Evolutionary conservation across 1,140 invertebrate genomes (phyloP), one percentile per base, ranked within the genome.

Genomic region (Drosophila bipectinata): DNA sequence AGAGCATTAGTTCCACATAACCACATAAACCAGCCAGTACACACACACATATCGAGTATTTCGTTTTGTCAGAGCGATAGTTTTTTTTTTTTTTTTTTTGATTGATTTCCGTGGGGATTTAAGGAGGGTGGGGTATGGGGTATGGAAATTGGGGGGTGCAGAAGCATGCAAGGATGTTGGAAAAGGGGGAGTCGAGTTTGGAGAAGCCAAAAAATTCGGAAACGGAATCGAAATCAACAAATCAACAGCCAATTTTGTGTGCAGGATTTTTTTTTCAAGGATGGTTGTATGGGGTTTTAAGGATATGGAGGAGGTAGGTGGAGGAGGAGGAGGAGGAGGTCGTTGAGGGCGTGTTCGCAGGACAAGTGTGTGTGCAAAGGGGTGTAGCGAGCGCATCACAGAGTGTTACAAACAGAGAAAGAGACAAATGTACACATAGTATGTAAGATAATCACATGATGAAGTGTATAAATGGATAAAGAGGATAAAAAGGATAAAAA

Each of bases 221-320:
- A 47, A 47, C 44, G 18, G 61, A 48, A 79, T 26, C 45, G 53
- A 66, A 67, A 87, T 85, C 59, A 87, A 85, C 61, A 87, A 87
- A 85, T 85, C 83, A 87, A 82, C 69, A 82, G 82, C 82, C 82
- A 85, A 85, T 85, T 73, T 58, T 75, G 54, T 66, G 61, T 75
- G 60, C 72, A 75, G 60, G 72, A 54, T 67, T 47, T 41, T 10
- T 41, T 49, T 15, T 18, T n/a, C 15, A 8, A 26, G 30, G 12
- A 41, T 34, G 32, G 10, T 21, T 8, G 21, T 26, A 15, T 8
- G 64, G 48, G 32, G 39, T 63, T 34, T 21, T 21, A 18, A 12
- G 64, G 48, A 21, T 30, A 47, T 5, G 10, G 21, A 3, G 21
- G 21, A 18, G n/a, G n/a, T n/a, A n/a, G 48, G n/a, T 1, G 10